phyloP scores from a whole-genome alignment of 2,113 vertebrate species.

The Lepidothrix coronata region DNA sequence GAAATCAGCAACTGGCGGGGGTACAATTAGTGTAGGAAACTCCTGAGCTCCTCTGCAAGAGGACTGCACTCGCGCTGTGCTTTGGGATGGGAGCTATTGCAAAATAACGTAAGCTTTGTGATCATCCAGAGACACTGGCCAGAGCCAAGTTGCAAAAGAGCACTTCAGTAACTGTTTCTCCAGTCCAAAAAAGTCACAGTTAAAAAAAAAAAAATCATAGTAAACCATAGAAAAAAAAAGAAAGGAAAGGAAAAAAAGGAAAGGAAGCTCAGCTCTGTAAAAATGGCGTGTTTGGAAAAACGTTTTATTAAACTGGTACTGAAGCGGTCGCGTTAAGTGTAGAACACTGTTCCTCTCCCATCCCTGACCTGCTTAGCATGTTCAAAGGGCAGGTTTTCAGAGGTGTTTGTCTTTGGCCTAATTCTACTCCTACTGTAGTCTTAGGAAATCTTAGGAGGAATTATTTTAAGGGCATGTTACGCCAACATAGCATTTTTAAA shows the following conservation, averaged over 20 bases:
- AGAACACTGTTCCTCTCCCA: not conserved
- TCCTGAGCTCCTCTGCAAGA: slow-evolving; percentile 28
- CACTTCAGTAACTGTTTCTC: not conserved
- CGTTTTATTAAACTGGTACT: not conserved
- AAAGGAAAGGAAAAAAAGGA: fast-evolving
- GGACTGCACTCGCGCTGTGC: not conserved
- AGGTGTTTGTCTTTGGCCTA: not conserved
- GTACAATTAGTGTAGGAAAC: slow-evolving; percentile 65
- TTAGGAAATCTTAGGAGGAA: not conserved
- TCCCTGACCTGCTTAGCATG: not conserved
- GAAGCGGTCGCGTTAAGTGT: not conserved
- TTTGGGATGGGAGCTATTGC: not conserved
- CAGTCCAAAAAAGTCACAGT: slow-evolving; percentile 5
- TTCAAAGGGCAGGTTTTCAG: not conserved
- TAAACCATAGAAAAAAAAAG: not conserved
- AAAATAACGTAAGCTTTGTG: slow-evolving; percentile 32
- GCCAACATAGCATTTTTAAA: not conserved
- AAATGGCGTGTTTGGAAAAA: not conserved
- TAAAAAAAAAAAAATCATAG: not conserved
- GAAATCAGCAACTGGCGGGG: slow-evolving; percentile 55
- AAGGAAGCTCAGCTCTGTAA: not conserved
- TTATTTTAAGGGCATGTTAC: not conserved
- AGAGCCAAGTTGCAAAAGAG: slow-evolving; percentile 57
- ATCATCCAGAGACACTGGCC: not conserved
- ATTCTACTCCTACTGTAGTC: not conserved